Base-by-base conservation (phyloP, 2,797 vertebrate species). In the Xenops minutus region DNA sequence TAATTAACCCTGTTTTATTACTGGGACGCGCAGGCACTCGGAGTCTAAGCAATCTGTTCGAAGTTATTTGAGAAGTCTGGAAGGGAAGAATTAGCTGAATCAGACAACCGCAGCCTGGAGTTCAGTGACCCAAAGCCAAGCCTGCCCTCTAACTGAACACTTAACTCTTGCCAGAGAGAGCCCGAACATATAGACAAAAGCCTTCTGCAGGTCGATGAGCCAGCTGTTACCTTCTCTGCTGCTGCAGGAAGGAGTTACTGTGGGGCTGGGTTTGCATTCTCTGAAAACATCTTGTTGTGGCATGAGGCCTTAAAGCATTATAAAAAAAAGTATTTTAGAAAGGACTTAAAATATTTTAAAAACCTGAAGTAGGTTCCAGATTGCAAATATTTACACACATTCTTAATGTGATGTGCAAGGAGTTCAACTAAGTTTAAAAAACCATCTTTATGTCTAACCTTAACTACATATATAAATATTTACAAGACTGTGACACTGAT, bases 11-110 rank as follows among this genome's bases (percentile, higher is more conserved):
- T 74, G 10, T 72, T 82, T 95, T 80, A 91, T 58, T 83, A 58
- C 20, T n/a, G 46, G 56, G 78, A 94, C 2, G 2, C 5, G 0
- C 22, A 89, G 67, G 55, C 63, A 44, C 67, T 52, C 1, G 0
- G 55, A 85, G 68, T 37, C 69, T 46, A 77, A 55, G 72, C 82
- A 87, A 89, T 92, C 75, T 85, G 74, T 84, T 72, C 22, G 0
- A 80, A 95, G 73, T 86, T 92, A 93, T 72, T 85, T 62, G 52
- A 78, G 72, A 93, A 92, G 76, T 92, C 72, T 85, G 46, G 58
- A 85, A 10, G 56, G 30, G 58, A 92, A 91, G 62, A 95, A 92
- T 91, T 89, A 95, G 93, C 93, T 94, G 91, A 96, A 97, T 89
- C 94, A 94, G 93, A 88, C 82, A 89, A 97, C 73, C 41, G 0